phyloP scores from a whole-genome alignment of 1,140 invertebrate genomes.

The Ips typographus region DNA sequence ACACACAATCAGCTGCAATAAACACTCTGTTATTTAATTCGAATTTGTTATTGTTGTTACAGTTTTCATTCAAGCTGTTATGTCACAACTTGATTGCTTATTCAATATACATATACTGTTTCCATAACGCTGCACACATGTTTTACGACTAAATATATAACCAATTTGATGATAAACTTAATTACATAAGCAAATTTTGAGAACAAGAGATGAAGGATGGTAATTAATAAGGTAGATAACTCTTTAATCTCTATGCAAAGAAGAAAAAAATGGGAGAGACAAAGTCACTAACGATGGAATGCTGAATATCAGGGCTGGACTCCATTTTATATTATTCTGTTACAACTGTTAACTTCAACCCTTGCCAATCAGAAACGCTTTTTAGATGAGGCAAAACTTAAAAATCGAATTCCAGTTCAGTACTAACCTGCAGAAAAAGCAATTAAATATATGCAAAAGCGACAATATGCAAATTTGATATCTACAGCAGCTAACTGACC shows the following conservation, averaged over 20 bases:
- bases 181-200: too few species aligned
- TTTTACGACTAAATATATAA: too few species aligned
- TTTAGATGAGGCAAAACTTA: background rate
- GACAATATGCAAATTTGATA: slow-evolving; percentile 5
- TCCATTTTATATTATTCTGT: background rate
- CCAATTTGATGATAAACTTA: too few species aligned
- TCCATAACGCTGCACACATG: background rate
- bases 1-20: background rate
- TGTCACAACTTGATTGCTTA: background rate
- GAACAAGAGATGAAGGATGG: too few species aligned
- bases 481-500: background rate
- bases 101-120: background rate
- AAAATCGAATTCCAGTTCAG: background rate
- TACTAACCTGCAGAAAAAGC: background rate
- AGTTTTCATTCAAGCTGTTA: too few species aligned
- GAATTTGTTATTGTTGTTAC: too few species aligned
- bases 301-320: background rate
- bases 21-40: too few species aligned
- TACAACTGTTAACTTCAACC: background rate
- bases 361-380: background rate
- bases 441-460: background rate
- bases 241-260: background rate
- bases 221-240: background rate
- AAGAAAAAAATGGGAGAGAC: background rate
- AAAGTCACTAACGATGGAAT: background rate